phyloP scores from a whole-genome alignment of 2,113 vertebrate species.

The Chauna torquata region DNA sequence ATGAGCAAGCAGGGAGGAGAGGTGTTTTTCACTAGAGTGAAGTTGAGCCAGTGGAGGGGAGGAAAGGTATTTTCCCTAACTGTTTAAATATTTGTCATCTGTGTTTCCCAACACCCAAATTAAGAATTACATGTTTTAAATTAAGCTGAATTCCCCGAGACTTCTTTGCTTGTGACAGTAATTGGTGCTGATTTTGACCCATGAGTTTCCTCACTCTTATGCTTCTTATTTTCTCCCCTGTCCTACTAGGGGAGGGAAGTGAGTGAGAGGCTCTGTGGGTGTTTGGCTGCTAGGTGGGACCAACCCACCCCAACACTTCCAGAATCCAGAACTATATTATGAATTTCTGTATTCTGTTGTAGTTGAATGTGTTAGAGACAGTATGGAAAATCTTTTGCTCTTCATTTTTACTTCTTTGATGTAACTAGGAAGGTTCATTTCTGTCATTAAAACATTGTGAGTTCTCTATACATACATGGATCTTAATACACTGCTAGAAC shows the following conservation, averaged over 20 bases:
- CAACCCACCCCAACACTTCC: background rate
- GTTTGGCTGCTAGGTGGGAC: background rate
- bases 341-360: background rate
- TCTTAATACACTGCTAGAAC: background rate
- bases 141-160: background rate
- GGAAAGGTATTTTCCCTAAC: background rate
- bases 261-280: background rate
- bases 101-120: background rate
- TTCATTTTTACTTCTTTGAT: background rate
- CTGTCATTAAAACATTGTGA: background rate
- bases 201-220: background rate
- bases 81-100: background rate
- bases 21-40: background rate
- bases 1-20: background rate
- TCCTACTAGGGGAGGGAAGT: background rate
- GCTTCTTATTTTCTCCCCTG: background rate
- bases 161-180: background rate
- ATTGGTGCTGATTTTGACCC: background rate
- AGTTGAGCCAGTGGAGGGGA: background rate
- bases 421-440: background rate
- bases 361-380: background rate
- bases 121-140: background rate
- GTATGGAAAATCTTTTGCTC: background rate
- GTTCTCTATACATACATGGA: background rate
- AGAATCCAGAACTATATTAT: constrained; percentile 26